A percentile compares a stretch with the other conserved stretches of the same genome.
phyloP scores from a whole-genome alignment of 2,888 invertebrate species.

The Dorcus hopei region DNA sequence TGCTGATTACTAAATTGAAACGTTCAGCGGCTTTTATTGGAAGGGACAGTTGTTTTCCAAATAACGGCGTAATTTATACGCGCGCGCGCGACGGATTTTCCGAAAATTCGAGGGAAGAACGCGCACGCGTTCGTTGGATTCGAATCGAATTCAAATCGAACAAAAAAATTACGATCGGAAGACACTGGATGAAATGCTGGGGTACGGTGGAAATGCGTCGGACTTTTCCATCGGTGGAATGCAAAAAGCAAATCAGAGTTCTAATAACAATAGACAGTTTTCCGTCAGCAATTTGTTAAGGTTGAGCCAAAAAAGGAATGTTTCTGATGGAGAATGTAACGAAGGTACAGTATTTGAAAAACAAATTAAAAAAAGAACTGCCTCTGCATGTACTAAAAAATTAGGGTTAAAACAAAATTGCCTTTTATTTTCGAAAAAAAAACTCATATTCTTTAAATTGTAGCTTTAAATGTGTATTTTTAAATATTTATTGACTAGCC shows the following conservation, averaged over 20 bases:
- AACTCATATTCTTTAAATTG: background rate
- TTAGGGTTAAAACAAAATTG: no score
- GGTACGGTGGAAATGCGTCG: conserved; percentile 35
- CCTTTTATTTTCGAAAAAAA: no score
- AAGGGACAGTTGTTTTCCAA: conserved; percentile 24
- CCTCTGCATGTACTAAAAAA: background rate
- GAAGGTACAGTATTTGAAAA: conserved; percentile 36
- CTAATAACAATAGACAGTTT: conserved; percentile 44
- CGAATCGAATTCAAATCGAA: background rate
- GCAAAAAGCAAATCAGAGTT: conserved; percentile 30
- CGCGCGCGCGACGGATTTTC: background rate
- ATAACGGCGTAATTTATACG: conserved; percentile 7
- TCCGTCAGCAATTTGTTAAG: conserved; percentile 46
- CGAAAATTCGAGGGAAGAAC: background rate
- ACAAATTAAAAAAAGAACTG: background rate
- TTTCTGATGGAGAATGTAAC: conserved; percentile 37
- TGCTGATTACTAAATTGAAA: conserved; percentile 23
- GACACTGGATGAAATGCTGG: conserved; percentile 28
- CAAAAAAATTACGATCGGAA: background rate
- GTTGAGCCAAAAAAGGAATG: conserved; percentile 39
- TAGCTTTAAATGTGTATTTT: no score
- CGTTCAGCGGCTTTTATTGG: conserved; percentile 17
- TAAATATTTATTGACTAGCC: no score
- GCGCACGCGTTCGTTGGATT: background rate
- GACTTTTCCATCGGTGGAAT: conserved; percentile 25